Conservation (phyloP, 2,113 vertebrate species). For the Prochilodus magdalenae region DNA sequence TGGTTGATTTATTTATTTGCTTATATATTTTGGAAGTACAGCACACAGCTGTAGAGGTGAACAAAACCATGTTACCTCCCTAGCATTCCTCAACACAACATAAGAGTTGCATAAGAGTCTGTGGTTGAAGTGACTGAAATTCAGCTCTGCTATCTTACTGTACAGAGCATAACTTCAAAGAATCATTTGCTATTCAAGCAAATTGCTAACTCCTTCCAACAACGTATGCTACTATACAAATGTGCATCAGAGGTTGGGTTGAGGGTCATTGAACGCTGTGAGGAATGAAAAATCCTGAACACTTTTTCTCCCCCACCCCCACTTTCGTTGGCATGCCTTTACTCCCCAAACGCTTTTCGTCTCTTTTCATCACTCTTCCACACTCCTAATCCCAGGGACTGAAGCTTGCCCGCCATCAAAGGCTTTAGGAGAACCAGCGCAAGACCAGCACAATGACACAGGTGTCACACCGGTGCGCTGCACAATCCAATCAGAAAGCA, state of each 20-base stretch:
- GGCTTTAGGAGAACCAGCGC: slow-evolving; percentile 50
- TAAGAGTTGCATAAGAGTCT: no score
- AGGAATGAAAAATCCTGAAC: slow-evolving; percentile 58
- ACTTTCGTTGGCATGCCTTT: slow-evolving; percentile 58
- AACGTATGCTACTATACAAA: slow-evolving; percentile 55
- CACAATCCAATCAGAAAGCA: slow-evolving; percentile 15
- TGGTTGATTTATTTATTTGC: not conserved
- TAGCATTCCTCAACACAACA: not conserved
- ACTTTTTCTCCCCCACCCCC: slow-evolving; percentile 16
- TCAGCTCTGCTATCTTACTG: slow-evolving; percentile 27
- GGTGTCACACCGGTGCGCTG: slow-evolving; percentile 25
- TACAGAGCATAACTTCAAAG: slow-evolving; percentile 67
- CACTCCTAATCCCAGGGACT: slow-evolving; percentile 64
- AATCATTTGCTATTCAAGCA: slow-evolving; percentile 63
- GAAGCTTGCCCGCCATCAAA: slow-evolving; percentile 71
- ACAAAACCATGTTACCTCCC: not conserved
- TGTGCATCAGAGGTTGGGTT: slow-evolving; percentile 64
- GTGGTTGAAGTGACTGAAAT: slow-evolving; percentile 35
- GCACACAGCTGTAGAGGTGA: not conserved
- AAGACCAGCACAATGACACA: slow-evolving; percentile 47
- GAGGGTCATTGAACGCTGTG: slow-evolving; percentile 51
- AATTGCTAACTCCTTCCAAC: slow-evolving; percentile 54
- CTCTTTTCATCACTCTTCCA: slow-evolving; percentile 65
- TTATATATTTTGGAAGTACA: not conserved
- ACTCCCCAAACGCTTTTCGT: slow-evolving; percentile 59